Evolutionary conservation across 2,888 invertebrate genomes (phyloP).

Genomic region (Dasysyrphus albostriatus): DNA sequence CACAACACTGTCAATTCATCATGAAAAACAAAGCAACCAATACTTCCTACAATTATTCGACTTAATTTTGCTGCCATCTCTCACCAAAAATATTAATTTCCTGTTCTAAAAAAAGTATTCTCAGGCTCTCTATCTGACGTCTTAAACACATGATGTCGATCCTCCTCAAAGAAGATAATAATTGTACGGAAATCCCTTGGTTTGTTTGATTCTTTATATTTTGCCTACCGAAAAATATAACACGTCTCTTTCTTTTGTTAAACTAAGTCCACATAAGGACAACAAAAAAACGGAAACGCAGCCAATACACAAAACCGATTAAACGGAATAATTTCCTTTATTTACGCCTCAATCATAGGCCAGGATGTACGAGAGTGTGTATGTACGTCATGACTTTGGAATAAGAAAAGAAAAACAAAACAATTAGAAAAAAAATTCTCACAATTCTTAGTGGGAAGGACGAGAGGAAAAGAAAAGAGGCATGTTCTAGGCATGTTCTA

Average conservation of each 20-base stretch:
- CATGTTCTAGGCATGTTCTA: constrained; percentile 2
- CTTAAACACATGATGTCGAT: neutral
- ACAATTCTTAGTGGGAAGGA: constrained; percentile 52
- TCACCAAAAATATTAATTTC: neutral
- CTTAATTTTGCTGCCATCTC: neutral
- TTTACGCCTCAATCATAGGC: constrained; percentile 67
- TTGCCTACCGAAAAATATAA: constrained; percentile 51
- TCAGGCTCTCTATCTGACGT: neutral
- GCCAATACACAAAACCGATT: constrained; percentile 66
- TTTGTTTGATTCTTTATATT: constrained; percentile 6
- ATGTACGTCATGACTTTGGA: constrained; percentile 54
- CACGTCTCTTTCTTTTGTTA: constrained; percentile 43
- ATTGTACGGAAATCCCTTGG: constrained; percentile 1
- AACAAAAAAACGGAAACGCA: constrained; percentile 64
- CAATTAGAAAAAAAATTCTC: constrained; percentile 41
- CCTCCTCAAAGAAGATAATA: neutral
- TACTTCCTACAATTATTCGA: too few species aligned
- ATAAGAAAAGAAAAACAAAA: constrained; percentile 28
- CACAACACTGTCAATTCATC: too few species aligned
- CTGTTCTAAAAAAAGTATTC: neutral
- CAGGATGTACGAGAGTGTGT: constrained; percentile 36
- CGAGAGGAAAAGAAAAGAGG: constrained; percentile 31
- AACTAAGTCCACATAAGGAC: constrained; percentile 35
- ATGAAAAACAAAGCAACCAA: too few species aligned
- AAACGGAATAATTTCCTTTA: constrained; percentile 70